Evolutionary conservation across 2,113 vertebrate genomes (phyloP).

Genomic region (Urocolius indicus): DNA sequence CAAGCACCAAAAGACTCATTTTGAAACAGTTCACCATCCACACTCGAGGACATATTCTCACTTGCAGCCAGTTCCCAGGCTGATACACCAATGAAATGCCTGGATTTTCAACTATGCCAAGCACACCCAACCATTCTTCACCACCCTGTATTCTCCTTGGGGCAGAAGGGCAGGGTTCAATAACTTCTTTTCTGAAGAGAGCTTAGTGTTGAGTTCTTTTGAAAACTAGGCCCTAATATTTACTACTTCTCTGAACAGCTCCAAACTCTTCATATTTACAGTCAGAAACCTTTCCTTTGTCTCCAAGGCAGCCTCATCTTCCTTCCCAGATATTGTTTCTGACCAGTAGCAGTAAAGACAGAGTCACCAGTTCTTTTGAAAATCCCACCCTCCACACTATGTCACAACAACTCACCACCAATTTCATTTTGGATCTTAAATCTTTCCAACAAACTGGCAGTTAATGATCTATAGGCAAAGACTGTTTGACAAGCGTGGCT

Average conservation of each 20-base stretch:
- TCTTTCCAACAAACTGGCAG: constrained; percentile 23
- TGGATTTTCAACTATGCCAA: neutral
- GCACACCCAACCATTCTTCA: neutral
- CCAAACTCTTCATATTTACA: neutral
- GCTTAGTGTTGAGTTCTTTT: neutral
- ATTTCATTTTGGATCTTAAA: neutral
- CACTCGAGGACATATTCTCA: neutral
- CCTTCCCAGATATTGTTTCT: neutral
- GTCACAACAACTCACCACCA: constrained; percentile 29
- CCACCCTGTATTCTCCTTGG: neutral
- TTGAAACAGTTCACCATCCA: neutral
- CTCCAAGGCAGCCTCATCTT: neutral
- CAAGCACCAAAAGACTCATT: neutral
- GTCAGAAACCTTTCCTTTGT: neutral
- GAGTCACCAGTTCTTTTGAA: neutral
- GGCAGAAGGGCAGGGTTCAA: neutral
- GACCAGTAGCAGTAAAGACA: constrained; percentile 13
- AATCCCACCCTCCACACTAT: constrained; percentile 14
- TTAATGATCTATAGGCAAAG: constrained; percentile 36
- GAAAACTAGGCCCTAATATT: neutral
- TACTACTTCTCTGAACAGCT: neutral
- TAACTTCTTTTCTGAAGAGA: neutral
- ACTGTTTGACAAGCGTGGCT: constrained; percentile 8
- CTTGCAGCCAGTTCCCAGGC: neutral
- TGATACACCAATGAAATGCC: neutral